Evolutionary conservation across 2,113 vertebrate genomes (phyloP).

Genomic region (Pyxicephalus adspersus): DNA sequence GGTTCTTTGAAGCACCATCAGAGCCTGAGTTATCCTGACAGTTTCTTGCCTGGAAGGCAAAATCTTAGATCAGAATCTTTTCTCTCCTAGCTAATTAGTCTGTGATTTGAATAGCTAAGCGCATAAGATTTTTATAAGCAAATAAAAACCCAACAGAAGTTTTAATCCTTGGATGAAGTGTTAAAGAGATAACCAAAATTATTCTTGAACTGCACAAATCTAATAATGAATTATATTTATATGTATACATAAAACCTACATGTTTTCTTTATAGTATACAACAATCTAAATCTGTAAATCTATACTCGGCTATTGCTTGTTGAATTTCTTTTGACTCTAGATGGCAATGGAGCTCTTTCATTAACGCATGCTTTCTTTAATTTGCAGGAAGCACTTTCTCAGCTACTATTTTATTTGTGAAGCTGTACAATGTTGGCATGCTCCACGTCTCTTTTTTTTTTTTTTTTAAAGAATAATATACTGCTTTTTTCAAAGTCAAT

Average conservation of each 20-base stretch:
- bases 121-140: neutral
- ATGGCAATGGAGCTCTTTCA: constrained; percentile 73
- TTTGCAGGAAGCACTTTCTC: constrained; percentile 62
- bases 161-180: neutral
- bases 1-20: constrained; percentile 29
- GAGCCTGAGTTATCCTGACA: constrained; percentile 1
- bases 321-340: constrained; percentile 62
- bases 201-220: neutral
- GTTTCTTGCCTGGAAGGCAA: constrained; percentile 23
- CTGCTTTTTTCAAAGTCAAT: constrained; percentile 83
- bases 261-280: neutral
- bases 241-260: constrained; percentile 5
- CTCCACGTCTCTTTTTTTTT: constrained; percentile 58
- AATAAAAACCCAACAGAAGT: neutral
- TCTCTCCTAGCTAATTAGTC: constrained; percentile 36
- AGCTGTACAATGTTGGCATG: constrained; percentile 72
- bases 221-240: constrained; percentile 3
- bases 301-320: neutral
- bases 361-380: constrained; percentile 34
- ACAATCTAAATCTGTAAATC: neutral
- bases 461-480: constrained; percentile 75
- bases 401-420: constrained; percentile 67
- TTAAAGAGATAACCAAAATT: neutral
- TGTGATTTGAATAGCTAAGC: constrained; percentile 29
- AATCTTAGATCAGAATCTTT: constrained; percentile 37